Conservation (phyloP, 2,113 vertebrate genomes). For the Hippocampus mohnikei region DNA sequence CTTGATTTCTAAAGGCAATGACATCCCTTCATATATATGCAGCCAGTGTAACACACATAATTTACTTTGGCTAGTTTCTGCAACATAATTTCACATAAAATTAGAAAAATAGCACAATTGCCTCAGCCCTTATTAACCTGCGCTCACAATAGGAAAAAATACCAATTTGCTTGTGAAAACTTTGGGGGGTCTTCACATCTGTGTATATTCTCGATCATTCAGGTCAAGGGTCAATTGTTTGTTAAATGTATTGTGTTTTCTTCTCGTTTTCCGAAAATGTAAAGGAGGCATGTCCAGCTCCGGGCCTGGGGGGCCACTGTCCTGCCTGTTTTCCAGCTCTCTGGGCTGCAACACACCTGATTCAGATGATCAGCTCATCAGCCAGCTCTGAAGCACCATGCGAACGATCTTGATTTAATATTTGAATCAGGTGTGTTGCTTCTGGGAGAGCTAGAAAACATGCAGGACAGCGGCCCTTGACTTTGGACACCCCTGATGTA, state of each 20-base stretch:
- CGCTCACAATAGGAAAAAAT: not conserved
- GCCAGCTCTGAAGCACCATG: too few relatives aligned
- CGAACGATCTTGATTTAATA: too few relatives aligned
- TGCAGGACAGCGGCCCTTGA: too few relatives aligned
- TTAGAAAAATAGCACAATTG: not conserved
- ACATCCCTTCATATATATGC: not conserved
- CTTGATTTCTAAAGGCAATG: not conserved
- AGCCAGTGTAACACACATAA: not conserved
- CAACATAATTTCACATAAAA: not conserved
- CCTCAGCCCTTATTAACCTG: not conserved
- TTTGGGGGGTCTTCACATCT: not conserved
- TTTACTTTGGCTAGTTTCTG: not conserved
- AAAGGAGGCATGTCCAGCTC: too few relatives aligned
- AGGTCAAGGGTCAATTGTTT: not conserved
- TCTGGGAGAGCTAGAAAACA: too few relatives aligned
- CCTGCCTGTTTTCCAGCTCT: too few relatives aligned
- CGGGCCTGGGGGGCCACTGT: too few relatives aligned
- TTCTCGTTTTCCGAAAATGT: not conserved
- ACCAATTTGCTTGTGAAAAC: not conserved
- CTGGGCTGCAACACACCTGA: too few relatives aligned
- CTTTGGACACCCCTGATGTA: too few relatives aligned
- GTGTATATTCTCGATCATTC: not conserved
- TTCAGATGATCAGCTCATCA: too few relatives aligned
- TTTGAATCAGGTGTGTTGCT: too few relatives aligned
- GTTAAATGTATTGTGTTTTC: not conserved